Base-by-base conservation (phyloP, 2,113 vertebrate genomes). In the Amphilophus citrinellus region DNA sequence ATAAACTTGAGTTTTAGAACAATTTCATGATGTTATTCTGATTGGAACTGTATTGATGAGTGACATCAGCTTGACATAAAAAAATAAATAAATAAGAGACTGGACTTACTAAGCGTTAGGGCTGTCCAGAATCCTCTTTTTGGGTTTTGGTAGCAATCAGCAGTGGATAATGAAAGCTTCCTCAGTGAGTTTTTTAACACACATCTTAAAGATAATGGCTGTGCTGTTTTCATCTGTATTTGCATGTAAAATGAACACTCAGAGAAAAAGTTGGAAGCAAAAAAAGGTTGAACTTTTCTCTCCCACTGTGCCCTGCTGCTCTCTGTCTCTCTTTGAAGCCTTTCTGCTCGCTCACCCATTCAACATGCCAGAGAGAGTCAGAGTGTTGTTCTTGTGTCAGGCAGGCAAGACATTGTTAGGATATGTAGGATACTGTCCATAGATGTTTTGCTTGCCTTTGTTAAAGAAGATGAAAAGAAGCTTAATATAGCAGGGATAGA, bases 151-250 rank as follows among this genome's bases (percentile, higher is more conserved):
- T 17, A 17, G 47, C 15, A 17, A 17, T 50, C 47, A 50, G 14
- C 47, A 50, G 47, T 10, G 47, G 11, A 73, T 73, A 53, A 73
- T 53, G 18, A 73, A 53, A 24, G 20, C 24, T 32, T 73, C 10
- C 24, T 6, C 30, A 17, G 68, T 30, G 44, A 73, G 47, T 17
- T 73, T 15, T 73, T 56, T 30, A 73, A 17, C 47, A 27, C 6
- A n/a, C 32, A 27, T 53, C 17, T 53, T n/a, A 73, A 73, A 73
- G 68, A 73, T 27, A 73, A n/a, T 56, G 68, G 47, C 47, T 73
- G 68, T 56, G 10, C 24, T 73, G 47, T 35, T 73, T 58, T 58
- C 17, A 14, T 73, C 47, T 56, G 20, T n/a, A 56, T 73, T 30
- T 56, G 27, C 7, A 3, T 73, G 50, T 35, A 32, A n/a, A 73